These are phyloP conservation scores for Carlito syrichta DNA, from an alignment of 2,113 vertebrate genomes.

Conservation along the genomic window DNA sequence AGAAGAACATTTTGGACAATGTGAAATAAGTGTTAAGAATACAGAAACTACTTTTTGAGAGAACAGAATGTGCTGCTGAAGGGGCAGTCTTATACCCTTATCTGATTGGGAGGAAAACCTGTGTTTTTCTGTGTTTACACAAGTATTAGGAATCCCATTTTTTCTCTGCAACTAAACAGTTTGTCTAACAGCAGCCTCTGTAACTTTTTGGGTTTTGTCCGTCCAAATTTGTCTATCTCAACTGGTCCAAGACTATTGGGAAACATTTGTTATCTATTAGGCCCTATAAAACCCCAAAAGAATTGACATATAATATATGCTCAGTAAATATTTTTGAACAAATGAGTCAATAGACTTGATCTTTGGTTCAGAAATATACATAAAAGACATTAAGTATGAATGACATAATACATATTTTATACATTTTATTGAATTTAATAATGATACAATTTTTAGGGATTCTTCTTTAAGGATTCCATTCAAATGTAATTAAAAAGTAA, in stretches of 20 bases:
- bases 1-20: background rate
- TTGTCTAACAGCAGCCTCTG: background rate
- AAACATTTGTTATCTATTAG: background rate
- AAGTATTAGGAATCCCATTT: too few relatives aligned
- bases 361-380: background rate
- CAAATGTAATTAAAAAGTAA: background rate
- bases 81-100: rapidly evolving
- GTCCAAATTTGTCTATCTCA: background rate
- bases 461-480: background rate
- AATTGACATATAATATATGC: background rate
- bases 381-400: background rate
- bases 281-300: background rate
- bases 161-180: background rate
- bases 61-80: background rate
- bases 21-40: background rate
- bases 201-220: background rate
- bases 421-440: background rate
- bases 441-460: background rate
- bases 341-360: background rate
- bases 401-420: background rate
- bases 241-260: background rate
- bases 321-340: background rate
- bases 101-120: too few relatives aligned
- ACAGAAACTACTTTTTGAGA: background rate
- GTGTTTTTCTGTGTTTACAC: background rate